Evolutionary conservation across 2,797 vertebrate genomes (phyloP), one percentile per base, ranked within the genome.

Genomic region (Melanotaenia parkinsoni): DNA sequence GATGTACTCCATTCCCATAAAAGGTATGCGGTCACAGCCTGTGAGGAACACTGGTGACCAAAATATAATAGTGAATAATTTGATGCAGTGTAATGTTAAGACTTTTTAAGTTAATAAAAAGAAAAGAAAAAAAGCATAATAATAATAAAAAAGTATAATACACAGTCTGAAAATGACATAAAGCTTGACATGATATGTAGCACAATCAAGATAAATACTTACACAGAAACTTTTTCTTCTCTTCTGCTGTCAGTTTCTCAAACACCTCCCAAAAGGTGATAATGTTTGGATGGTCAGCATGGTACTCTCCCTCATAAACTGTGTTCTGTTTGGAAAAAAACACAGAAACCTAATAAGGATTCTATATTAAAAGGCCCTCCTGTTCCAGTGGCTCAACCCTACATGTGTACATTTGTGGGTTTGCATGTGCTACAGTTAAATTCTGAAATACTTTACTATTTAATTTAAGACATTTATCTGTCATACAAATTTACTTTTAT

Each of bases 181-280:
- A 3, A 12, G 6, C 2, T 30, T 45, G 24, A 50, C 10, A 43
- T 9, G 16, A 20, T 0, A 16, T 0, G 2, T 16, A 58, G 4
- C 0, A 32, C 5, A 43, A 26, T 45, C 12, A 13, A 50, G 51
- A 4, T 8, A 7, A 14, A 71, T 32, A 95, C 97, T 96, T 94
- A 98, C 97, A 68, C 1, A 98, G 90, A 85, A 99, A 97, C 37
- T 95, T 95, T 24, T 96, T 97, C 89, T 97, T 98, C 87, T 97
- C 94, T 85, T 97, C 95, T 30, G 93, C 62, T 12, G 95, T 93
- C 80, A 99, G 94, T 50, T 95, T 92, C 33, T 96, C 95, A 90
- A 99, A 98, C 87, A 97, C 97, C 70, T 96, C 93, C 97, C 97
- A 98, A 89, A 99, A 98, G 56, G 91, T 93, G 79, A 96, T 84